Evolutionary conservation across 2,113 vertebrate species (phyloP).

Genomic region (Myocastor coypus): DNA sequence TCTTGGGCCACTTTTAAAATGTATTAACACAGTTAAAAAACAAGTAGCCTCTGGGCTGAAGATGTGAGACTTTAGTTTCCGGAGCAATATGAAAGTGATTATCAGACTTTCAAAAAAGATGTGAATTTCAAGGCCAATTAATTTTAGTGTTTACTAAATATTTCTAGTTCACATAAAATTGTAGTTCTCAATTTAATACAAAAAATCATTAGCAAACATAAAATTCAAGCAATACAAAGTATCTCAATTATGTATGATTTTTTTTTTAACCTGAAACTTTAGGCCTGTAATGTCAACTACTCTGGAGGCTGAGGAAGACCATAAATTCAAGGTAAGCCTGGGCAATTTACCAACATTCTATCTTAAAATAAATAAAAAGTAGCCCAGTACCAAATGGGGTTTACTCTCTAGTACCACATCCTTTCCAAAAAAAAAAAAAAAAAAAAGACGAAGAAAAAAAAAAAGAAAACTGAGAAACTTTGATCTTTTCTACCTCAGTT

Average conservation of each 20-base stretch:
- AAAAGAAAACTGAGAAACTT: neutral
- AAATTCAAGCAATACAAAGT: constrained; percentile 52
- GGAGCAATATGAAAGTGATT: neutral
- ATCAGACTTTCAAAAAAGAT: neutral
- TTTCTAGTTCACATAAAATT: constrained; percentile 40
- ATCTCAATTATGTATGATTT: neutral
- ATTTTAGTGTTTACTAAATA: constrained; percentile 53
- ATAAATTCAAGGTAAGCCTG: neutral
- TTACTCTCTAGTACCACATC: neutral
- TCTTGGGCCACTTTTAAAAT: neutral
- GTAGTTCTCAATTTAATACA: constrained; percentile 5
- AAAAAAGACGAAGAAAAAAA: neutral
- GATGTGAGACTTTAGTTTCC: neutral
- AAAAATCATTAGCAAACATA: neutral
- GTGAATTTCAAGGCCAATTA: constrained; percentile 33
- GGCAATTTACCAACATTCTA: neutral
- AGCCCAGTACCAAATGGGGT: neutral
- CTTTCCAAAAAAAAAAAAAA: neutral
- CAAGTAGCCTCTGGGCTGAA: neutral
- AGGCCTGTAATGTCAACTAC: neutral
- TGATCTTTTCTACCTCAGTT: neutral
- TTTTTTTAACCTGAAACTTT: neutral
- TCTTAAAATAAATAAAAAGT: neutral
- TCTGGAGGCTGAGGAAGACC: neutral
- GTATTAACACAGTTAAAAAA: neutral